phyloP scores from a whole-genome alignment of 2,113 vertebrate genomes.

The Dipodomys spectabilis region DNA sequence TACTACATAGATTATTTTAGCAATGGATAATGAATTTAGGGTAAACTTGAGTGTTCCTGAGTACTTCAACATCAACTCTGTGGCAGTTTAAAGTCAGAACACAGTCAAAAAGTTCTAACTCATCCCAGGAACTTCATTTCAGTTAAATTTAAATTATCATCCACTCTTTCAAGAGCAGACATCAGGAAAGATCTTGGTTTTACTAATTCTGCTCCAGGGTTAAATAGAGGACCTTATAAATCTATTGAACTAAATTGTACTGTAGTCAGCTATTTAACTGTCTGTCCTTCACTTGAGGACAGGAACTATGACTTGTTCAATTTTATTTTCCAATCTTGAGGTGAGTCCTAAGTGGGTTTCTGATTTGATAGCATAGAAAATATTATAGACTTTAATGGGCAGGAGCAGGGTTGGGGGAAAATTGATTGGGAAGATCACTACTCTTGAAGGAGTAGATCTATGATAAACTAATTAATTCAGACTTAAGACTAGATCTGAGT shows the following conservation, averaged over 20 bases:
- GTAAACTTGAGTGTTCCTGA: neutral
- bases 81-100: neutral
- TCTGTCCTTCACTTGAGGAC: neutral
- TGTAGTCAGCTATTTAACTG: neutral
- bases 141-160: slow-evolving; percentile 27
- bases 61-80: neutral
- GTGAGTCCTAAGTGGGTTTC: neutral
- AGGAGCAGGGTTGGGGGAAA: neutral
- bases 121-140: neutral
- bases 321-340: neutral
- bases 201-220: slow-evolving; percentile 2
- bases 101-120: neutral
- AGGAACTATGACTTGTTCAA: neutral
- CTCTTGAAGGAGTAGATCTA: neutral
- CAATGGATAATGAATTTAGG: neutral
- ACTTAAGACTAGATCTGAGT: neutral
- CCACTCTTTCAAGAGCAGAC: slow-evolving; percentile 14
- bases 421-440: neutral
- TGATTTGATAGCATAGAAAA: neutral
- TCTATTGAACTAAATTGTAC: neutral
- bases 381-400: neutral
- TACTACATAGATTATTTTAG: neutral
- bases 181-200: slow-evolving; percentile 18
- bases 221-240: slow-evolving; percentile 44
- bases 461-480: neutral